Evolutionary conservation across 2,113 vertebrate genomes (phyloP).

Genomic region (Puma concolor): DNA sequence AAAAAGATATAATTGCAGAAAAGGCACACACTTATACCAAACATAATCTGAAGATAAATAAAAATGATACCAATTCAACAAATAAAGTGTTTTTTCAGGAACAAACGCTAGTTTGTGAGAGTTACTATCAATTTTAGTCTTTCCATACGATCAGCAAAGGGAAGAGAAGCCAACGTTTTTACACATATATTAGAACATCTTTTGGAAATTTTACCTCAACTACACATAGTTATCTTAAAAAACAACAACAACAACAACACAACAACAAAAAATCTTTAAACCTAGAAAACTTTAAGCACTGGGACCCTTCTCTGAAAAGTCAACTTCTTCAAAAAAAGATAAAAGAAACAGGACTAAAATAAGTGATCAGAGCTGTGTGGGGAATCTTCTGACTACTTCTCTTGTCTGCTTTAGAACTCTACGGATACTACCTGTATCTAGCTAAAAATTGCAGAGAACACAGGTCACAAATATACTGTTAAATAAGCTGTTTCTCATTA

Average conservation of each 20-base stretch:
- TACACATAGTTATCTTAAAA: background rate
- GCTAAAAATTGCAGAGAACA: background rate
- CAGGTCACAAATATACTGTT: background rate
- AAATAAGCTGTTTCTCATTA: background rate
- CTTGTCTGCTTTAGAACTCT: conserved; percentile 33
- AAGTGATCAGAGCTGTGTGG: conserved; percentile 76
- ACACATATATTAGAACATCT: background rate
- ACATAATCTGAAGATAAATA: conserved; percentile 12
- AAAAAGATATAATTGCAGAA: background rate
- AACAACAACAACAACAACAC: background rate
- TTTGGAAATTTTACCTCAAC: background rate
- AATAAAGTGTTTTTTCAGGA: background rate
- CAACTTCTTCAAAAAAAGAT: conserved; percentile 64
- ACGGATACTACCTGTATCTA: background rate
- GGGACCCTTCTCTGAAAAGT: conserved; percentile 84
- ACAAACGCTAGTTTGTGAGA: background rate
- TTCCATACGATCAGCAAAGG: background rate
- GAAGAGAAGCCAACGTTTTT: conserved; percentile 27
- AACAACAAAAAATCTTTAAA: background rate
- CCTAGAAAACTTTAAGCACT: conserved; percentile 70
- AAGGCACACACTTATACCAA: conserved; percentile 46
- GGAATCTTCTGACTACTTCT: conserved; percentile 60
- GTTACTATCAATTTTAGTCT: background rate
- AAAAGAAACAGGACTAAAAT: conserved; percentile 46
- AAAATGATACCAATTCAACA: conserved; percentile 26